phyloP scores from a whole-genome alignment of 2,888 invertebrate species.

The Chrysotoxum bicinctum region DNA sequence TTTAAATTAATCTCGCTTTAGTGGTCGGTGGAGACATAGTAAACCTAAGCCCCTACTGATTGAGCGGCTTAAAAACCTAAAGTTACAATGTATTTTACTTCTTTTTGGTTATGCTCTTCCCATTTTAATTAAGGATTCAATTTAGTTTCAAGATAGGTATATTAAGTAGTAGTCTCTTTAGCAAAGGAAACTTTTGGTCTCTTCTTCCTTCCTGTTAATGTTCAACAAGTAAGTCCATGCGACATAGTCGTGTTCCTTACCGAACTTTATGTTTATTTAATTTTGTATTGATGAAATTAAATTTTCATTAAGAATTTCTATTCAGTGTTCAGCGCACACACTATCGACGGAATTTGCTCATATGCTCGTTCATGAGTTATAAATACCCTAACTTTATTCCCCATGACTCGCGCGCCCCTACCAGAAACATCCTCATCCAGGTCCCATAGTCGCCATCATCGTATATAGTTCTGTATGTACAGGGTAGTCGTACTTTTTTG shows the following conservation, averaged over 20 bases:
- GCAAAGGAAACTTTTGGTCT: no score
- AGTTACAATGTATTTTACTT: no score
- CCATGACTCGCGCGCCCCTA: background rate
- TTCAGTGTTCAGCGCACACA: constrained; percentile 52
- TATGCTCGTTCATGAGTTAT: constrained; percentile 14
- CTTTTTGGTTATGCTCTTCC: no score
- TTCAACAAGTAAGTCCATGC: background rate
- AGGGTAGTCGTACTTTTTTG: background rate
- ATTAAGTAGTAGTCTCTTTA: no score
- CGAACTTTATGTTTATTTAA: constrained; percentile 2
- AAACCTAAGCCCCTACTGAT: no score
- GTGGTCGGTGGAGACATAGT: no score
- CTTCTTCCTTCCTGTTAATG: no score
- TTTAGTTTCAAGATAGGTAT: no score
- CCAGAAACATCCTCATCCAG: background rate
- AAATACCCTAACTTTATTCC: constrained; percentile 17
- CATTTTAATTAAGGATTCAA: no score
- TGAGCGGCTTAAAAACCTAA: no score
- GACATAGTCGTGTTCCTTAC: background rate
- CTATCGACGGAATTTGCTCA: constrained; percentile 58
- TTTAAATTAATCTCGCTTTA: no score
- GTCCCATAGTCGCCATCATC: background rate
- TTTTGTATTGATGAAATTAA: constrained; percentile 45
- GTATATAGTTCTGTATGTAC: background rate
- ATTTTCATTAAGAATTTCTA: constrained; percentile 61